Conservation (phyloP, 2,888 invertebrate genomes). For the Pilophorus perplexus region DNA sequence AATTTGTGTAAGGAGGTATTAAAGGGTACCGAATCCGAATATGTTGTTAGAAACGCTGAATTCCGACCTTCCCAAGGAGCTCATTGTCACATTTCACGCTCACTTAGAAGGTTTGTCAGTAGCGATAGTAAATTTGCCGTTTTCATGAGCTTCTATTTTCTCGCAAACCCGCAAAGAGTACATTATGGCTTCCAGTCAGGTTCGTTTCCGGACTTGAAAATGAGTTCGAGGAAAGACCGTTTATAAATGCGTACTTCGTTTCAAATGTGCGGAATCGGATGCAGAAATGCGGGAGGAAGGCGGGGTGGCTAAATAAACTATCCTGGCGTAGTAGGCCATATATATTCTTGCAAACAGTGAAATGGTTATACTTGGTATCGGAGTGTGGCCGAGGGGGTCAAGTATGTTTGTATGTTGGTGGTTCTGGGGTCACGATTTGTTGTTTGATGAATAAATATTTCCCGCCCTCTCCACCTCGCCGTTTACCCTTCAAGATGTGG, state of each 20-base stretch:
- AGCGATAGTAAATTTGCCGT: no score
- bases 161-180: no score
- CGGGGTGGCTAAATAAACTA: slow-evolving; percentile 29
- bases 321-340: slow-evolving; percentile 24
- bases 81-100: no score
- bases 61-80: no score
- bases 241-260: slow-evolving; percentile 11
- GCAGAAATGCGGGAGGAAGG: not conserved
- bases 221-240: slow-evolving; percentile 1
- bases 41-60: no score
- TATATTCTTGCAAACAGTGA: slow-evolving; percentile 29
- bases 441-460: slow-evolving; percentile 36
- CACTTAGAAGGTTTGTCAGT: no score
- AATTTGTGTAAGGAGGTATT: no score
- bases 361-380: no score
- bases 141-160: no score
- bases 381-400: slow-evolving; percentile 12
- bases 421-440: slow-evolving; percentile 37
- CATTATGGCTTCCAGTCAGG: no score
- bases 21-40: no score
- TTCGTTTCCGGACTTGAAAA: slow-evolving; percentile 10
- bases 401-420: slow-evolving; percentile 29
- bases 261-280: slow-evolving; percentile 6
- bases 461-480: not conserved
- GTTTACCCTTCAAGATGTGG: slow-evolving; percentile 37